Conservation (phyloP, 2,797 vertebrate species). For the Antennarius maculatus region DNA sequence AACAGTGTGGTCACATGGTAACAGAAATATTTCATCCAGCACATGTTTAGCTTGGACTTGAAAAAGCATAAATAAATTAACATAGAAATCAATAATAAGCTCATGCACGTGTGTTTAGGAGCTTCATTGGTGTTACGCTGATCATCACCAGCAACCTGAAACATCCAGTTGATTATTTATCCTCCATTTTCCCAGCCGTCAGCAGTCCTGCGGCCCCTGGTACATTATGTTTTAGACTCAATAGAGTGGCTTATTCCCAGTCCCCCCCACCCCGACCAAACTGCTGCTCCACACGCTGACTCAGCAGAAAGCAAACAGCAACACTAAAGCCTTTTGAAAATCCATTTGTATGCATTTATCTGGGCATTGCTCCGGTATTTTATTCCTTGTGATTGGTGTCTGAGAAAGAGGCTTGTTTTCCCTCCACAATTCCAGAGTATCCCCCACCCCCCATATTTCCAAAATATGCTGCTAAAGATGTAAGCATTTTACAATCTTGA, state of each 20-base stretch:
- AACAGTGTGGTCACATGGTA: constrained; percentile 4
- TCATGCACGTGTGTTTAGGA: background rate
- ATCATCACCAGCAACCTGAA: constrained; percentile 54
- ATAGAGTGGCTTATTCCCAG: constrained; percentile 25
- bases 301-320: constrained; percentile 49
- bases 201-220: constrained; percentile 42
- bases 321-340: constrained; percentile 40
- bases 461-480: constrained; percentile 17
- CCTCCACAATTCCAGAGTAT: background rate
- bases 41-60: background rate
- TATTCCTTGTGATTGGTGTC: constrained; percentile 7
- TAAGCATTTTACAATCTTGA: constrained; percentile 28
- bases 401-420: constrained; percentile 5
- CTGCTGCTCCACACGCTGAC: constrained; percentile 42
- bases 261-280: background rate
- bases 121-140: constrained; percentile 13
- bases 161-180: constrained; percentile 63
- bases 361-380: constrained; percentile 2
- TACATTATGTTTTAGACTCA: constrained; percentile 46
- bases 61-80: background rate
- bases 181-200: constrained; percentile 40
- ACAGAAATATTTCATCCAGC: background rate
- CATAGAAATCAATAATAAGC: background rate
- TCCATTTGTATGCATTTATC: constrained; percentile 18
- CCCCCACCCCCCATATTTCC: background rate